These are phyloP conservation scores for Notodonta dromedarius DNA, from an alignment of 2,888 invertebrate genomes.

Conservation along the genomic window DNA sequence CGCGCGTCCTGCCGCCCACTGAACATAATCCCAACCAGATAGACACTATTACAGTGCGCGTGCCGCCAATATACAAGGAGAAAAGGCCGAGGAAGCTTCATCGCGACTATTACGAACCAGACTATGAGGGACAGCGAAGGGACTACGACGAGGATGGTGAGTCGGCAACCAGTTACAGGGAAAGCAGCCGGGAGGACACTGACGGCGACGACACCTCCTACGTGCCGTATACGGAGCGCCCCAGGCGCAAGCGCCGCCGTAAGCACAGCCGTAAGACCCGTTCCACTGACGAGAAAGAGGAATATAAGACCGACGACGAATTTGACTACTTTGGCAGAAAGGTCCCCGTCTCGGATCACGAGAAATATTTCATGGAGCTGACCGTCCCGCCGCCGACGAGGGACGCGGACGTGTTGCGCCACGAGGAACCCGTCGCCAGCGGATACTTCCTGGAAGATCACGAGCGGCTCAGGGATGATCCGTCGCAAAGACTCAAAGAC, in stretches of 20 bases:
- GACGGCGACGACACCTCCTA: slow-evolving; percentile 60
- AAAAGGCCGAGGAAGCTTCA: slow-evolving; percentile 75
- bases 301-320: slow-evolving; percentile 55
- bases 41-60: slow-evolving; percentile 78
- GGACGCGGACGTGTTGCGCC: slow-evolving; percentile 62
- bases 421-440: slow-evolving; percentile 50
- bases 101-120: slow-evolving; percentile 65
- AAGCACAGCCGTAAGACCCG: slow-evolving; percentile 62
- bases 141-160: slow-evolving; percentile 48
- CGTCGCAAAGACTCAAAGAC: slow-evolving; percentile 42
- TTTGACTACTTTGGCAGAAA: slow-evolving; percentile 74
- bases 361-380: slow-evolving; percentile 58
- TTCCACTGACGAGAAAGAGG: slow-evolving; percentile 44
- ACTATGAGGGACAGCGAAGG: slow-evolving; percentile 45
- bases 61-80: slow-evolving; percentile 77
- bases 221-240: slow-evolving; percentile 55
- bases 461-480: slow-evolving; percentile 64
- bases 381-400: slow-evolving; percentile 67
- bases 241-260: slow-evolving; percentile 60
- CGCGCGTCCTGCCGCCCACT: slow-evolving; percentile 76
- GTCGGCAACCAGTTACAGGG: slow-evolving; percentile 23
- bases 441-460: slow-evolving; percentile 64
- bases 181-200: slow-evolving; percentile 43
- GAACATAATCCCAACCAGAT: slow-evolving; percentile 79
- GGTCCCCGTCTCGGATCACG: slow-evolving; percentile 67